Base-by-base conservation (phyloP, 2,888 invertebrate genomes). In the Hirtodrosophila cameraria region DNA sequence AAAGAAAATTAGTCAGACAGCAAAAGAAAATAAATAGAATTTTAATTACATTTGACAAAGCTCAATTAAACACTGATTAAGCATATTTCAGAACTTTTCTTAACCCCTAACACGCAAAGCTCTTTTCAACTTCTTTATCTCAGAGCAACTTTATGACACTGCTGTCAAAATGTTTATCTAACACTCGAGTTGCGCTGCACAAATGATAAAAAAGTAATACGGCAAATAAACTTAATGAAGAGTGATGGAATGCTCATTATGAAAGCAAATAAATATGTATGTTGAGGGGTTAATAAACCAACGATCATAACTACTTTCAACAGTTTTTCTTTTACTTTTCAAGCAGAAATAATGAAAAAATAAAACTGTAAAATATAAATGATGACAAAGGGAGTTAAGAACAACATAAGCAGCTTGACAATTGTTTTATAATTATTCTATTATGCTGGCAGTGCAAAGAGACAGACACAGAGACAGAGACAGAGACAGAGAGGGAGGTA, bases 81-180 rank as follows among this genome's bases (percentile, higher is more conserved):
- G 23, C 23, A 23, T 8, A 23, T 5, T 6, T 23, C 23, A 7
- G 23, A 23, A 23, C 23, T 23, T 23, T 23, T 23, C 23, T 23
- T 23, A 23, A 23, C 23, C 8, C 23, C 23, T n/a, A n/a, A n/a
- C n/a, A n/a, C n/a, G n/a, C n/a, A n/a, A n/a, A n/a, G 15, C 45
- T 38, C 5, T 48, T 35, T 13, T 35, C 20, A 20, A 64, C 48
- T 16, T 41, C 13, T 36, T 48, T 53, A 72, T 52, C 60, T 30
- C 35, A 42, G 45, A 30, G 58, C 13, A 67, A 73, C 62, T 82
- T 86, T 75, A 86, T 68, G 80, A 66, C 70, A 53, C 42, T 33
- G 69, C 67, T 85, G 83, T 81, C 83, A 83, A 83, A 86, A 82
- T 86, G 73, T 79, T 83, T 81, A 76, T 79, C 80, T 79, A 66